Conservation (phyloP, 2,113 vertebrate species). For the Hippocampus barbouri region DNA sequence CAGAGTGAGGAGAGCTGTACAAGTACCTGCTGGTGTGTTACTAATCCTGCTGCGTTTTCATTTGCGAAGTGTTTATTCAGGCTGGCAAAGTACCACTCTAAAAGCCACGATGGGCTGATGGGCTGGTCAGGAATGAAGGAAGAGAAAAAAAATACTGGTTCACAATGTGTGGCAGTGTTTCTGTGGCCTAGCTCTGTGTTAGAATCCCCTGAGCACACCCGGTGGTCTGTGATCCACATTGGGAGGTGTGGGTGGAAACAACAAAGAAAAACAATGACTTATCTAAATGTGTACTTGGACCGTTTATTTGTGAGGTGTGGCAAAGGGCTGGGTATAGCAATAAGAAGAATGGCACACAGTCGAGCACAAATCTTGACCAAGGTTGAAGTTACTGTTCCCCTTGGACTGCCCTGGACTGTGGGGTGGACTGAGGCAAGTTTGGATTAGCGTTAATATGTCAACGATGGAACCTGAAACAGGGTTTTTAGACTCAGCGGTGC, state of each 20-base stretch:
- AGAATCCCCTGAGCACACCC: constrained; percentile 33
- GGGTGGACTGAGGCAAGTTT: background rate
- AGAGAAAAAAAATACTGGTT: constrained; percentile 35
- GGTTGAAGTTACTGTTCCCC: background rate
- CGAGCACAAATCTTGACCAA: background rate
- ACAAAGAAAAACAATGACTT: constrained; percentile 24
- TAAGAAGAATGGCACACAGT: background rate
- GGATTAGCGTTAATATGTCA: background rate
- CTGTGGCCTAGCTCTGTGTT: constrained; percentile 19
- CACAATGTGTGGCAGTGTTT: constrained; percentile 15
- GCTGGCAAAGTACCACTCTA: constrained; percentile 51
- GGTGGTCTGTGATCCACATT: constrained; percentile 30
- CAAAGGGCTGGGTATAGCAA: background rate
- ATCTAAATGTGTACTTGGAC: constrained; percentile 17
- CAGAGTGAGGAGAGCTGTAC: constrained; percentile 20
- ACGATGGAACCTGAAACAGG: background rate
- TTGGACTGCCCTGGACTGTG: background rate
- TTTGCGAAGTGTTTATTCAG: constrained; percentile 56
- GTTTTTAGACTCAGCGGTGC: too few relatives aligned
- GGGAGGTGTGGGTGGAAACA: background rate
- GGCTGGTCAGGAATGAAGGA: constrained; percentile 51
- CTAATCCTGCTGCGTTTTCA: constrained; percentile 34
- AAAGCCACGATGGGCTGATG: constrained; percentile 33
- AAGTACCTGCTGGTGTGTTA: constrained; percentile 47
- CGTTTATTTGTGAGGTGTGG: constrained; percentile 23